A percentile compares a stretch with the other conserved stretches of the same genome.
phyloP scores from a whole-genome alignment of 2,888 invertebrate species.

The Lasioglossum vierecki region DNA sequence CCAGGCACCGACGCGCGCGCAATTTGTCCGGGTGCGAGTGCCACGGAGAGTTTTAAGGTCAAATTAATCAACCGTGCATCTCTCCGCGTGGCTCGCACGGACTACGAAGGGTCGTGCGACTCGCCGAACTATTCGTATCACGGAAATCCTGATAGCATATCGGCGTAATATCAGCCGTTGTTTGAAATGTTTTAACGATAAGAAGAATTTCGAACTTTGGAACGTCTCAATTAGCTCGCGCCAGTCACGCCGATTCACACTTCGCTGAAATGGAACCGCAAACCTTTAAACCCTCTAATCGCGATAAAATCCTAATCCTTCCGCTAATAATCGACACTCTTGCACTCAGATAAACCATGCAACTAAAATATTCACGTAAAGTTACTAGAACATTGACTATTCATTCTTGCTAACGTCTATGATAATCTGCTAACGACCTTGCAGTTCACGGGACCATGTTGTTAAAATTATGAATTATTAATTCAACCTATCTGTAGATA shows the following conservation, averaged over 20 bases:
- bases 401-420: too few relatives aligned
- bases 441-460: too few relatives aligned
- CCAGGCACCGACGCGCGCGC: slow-evolving; percentile 16
- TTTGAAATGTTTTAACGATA: neutral
- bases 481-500: neutral
- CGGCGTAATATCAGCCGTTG: neutral
- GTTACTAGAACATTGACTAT: neutral
- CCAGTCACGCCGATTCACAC: neutral
- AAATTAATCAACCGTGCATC: slow-evolving; percentile 71
- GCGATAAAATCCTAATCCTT: neutral
- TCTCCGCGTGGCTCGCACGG: slow-evolving; percentile 50
- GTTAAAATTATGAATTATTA: too few relatives aligned
- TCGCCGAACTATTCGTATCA: slow-evolving; percentile 53
- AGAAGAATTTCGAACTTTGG: neutral
- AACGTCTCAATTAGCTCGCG: neutral
- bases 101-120: slow-evolving; percentile 55
- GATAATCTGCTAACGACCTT: neutral
- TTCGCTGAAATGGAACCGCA: neutral
- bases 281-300: neutral
- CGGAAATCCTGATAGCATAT: slow-evolving; percentile 60
- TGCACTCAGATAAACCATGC: neutral
- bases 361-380: too few relatives aligned
- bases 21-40: slow-evolving; percentile 56
- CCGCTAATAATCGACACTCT: too few relatives aligned
- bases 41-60: slow-evolving; percentile 74